A percentile compares a stretch with the other conserved stretches of the same genome.
Conservation (phyloP, 2,888 invertebrate species). For the Pseudolycoriella hygida region DNA sequence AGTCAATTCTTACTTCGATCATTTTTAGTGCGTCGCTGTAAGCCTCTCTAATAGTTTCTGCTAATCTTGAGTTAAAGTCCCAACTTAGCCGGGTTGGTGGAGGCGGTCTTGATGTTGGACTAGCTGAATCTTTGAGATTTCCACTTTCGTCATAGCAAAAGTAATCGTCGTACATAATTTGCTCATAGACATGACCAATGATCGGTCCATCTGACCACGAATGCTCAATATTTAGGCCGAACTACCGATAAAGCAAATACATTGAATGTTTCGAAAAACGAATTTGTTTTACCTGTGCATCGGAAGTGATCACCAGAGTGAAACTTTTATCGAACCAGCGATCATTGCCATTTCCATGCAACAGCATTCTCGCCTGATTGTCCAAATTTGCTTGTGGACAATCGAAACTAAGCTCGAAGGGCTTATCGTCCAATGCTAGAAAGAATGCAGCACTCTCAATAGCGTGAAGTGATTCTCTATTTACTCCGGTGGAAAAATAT, state of each 20-base stretch:
- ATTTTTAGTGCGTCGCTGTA: slow-evolving; percentile 53
- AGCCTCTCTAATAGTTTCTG: slow-evolving; percentile 55
- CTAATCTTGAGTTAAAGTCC: slow-evolving; percentile 54
- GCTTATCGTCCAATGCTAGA: slow-evolving; percentile 76
- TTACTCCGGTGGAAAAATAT: slow-evolving; percentile 29
- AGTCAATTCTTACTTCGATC: slow-evolving; percentile 31
- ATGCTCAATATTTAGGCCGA: slow-evolving; percentile 96
- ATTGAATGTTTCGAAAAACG: too few species aligned
- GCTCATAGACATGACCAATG: slow-evolving; percentile 77
- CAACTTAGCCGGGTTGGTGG: slow-evolving; percentile 80
- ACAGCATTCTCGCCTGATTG: slow-evolving; percentile 61
- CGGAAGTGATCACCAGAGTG: slow-evolving; percentile 80
- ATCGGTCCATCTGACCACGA: slow-evolving; percentile 96
- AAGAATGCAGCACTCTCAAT: slow-evolving; percentile 93
- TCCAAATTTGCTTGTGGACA: slow-evolving; percentile 59
- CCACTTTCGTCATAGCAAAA: slow-evolving; percentile 55
- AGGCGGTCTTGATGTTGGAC: slow-evolving; percentile 56
- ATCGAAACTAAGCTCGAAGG: slow-evolving; percentile 63
- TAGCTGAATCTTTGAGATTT: slow-evolving; percentile 37
- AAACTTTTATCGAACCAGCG: slow-evolving; percentile 99
- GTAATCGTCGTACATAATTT: slow-evolving; percentile 40
- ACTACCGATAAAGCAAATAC: too few species aligned
- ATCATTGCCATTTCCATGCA: slow-evolving; percentile 92
- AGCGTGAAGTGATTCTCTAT: slow-evolving; percentile 72
- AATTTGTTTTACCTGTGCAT: slow-evolving; percentile 56